Evolutionary conservation across 1,140 invertebrate species (phyloP), one percentile per base, ranked within the genome.

Genomic region (Pseudomyrmex pallidus): DNA sequence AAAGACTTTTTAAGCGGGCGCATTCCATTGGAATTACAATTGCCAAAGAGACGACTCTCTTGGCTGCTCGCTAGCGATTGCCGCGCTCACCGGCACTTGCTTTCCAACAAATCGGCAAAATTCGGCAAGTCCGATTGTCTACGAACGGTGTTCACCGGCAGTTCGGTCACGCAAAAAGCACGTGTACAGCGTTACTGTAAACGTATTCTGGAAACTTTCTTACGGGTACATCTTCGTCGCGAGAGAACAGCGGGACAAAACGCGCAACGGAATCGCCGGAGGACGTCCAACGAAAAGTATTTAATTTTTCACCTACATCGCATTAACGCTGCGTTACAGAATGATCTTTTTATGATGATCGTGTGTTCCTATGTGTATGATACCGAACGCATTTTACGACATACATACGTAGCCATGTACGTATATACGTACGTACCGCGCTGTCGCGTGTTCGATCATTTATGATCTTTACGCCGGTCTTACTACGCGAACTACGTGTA

Each of bases 251-350:
- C 22, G 46, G 54, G 54, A 78, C 25, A 74, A 68, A 13, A 35
- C 46, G 64, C 25, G 20, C 57, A 4, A 56, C 54, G 15, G 9
- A 66, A 50, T 78, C 61, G 63, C 74, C 61, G 57, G 59, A 54
- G 46, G 74, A 59, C 66, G 35, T 35, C 35, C 20, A 20, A 54
- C 20, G 66, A 57, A 66, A 73, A 59, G 85, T 74, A 72, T 88
- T 88, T 88, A 87, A 88, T 86, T 86, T 87, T 59, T 88, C 85
- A 87, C 85, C 82, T 85, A 86, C 80, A 48, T 80, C 76, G 15
- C 66, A 82, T 74, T 82, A 74, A 74, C 70, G 57, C 80, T 22
- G 50, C 44, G 50, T 57, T 82, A 80, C 46, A 35, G 76, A 48
- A n/a, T 44, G 57, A 48, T 83, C 67, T 82, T 80, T 63, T 85